These are phyloP conservation scores for Baccha elongata DNA, from an alignment of 2,888 invertebrate genomes.

Conservation along the genomic window DNA sequence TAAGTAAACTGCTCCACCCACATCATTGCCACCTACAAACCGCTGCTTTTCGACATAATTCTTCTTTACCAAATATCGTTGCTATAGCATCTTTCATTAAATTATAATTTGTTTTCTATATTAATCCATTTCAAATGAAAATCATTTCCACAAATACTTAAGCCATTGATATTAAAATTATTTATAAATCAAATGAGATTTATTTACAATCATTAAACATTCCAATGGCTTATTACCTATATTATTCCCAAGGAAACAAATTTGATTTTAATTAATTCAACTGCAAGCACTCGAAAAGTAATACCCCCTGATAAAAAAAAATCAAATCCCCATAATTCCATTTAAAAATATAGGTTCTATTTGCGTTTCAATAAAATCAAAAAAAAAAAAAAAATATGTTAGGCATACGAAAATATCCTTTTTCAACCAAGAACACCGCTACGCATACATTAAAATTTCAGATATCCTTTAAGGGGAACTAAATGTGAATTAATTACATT, in stretches of 20 bases:
- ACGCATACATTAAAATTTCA: slow-evolving; percentile 35
- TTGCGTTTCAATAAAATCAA: slow-evolving; percentile 9
- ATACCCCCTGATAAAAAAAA: slow-evolving; percentile 1
- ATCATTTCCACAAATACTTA: too few species aligned
- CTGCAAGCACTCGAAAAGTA: background rate
- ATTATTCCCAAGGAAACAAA: slow-evolving; percentile 22
- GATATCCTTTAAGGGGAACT: slow-evolving; percentile 59
- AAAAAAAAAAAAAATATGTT: slow-evolving; percentile 8
- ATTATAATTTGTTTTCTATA: too few species aligned
- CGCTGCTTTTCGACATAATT: too few species aligned
- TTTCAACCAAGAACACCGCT: background rate
- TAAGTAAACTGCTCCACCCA: too few species aligned
- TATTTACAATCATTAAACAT: background rate
- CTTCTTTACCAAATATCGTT: too few species aligned
- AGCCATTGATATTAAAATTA: too few species aligned
- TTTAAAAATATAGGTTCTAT: background rate
- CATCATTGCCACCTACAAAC: too few species aligned
- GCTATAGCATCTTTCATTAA: too few species aligned
- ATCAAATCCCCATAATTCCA: background rate
- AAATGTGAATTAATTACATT: slow-evolving; percentile 67
- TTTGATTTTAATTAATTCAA: slow-evolving; percentile 64
- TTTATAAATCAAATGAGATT: background rate
- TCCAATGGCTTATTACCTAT: background rate
- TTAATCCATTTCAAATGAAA: too few species aligned
- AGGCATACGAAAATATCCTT: background rate